Base-by-base conservation (phyloP, 2,888 invertebrate species). In the Clusia tigrina region DNA sequence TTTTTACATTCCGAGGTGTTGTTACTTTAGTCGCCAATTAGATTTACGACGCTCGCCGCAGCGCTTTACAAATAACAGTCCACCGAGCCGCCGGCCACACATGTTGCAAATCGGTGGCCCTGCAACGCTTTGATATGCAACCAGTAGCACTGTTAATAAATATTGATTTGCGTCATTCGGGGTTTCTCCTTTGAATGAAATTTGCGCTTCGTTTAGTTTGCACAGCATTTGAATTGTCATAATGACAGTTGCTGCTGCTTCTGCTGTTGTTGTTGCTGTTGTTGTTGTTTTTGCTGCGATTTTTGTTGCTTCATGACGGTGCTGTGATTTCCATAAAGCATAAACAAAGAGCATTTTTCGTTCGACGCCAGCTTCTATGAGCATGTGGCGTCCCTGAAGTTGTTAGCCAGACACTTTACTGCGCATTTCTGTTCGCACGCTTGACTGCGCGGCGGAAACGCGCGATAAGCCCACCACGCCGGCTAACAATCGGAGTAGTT, bases 381-480 rank as follows among this genome's bases (percentile, higher is more conserved):
- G 18, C 18, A n/a, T 42, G 42, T 42, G 42, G 18, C 22, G 48
- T 48, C 48, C 48, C 5, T 48, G 48, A 20, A 48, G 48, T 20
- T 48, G 48, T 18, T 48, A 48, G 48, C 22, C 18, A 32, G 6
- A 32, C 6, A 6, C 12, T 32, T 12, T 32, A 22, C 48, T 20
- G 48, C 12, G 15, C 48, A 20, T 9, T 42, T 22, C 20, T 48
- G 22, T 15, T 6, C 23, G n/a, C 23, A 60, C 63, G 63, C 63
- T 63, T 59, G 25, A 63, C 25, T 63, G 59, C 59, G 51, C 59
- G 56, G 37, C 63, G 63, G 63, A 63, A 63, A 63, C 60, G 26
- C 53, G 18, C 17, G 58, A 58, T 32, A 51, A 26, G 56, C 54
- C n/a, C 53, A 53, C 22, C 54, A 51, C 15, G 58, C n/a, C 18